phyloP scores from a whole-genome alignment of 2,113 vertebrate genomes.

The Ivindomyrus marchei region DNA sequence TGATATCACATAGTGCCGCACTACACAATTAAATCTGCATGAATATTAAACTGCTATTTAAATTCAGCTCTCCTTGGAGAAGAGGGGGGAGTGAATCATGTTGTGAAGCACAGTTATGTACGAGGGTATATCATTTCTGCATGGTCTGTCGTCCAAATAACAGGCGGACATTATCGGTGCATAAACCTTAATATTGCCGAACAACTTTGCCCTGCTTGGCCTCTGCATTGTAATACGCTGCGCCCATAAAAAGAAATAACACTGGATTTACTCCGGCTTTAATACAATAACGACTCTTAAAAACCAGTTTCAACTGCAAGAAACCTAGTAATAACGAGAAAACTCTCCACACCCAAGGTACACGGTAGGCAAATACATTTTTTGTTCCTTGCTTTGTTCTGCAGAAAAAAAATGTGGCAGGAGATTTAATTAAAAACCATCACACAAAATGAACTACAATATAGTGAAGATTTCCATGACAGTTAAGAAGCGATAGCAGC shows the following conservation, averaged over 20 bases:
- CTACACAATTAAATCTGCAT: not conserved
- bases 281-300: not conserved
- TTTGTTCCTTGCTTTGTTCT: not conserved
- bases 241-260: not conserved
- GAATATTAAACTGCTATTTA: slow-evolving; percentile 3
- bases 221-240: not conserved
- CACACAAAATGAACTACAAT: not conserved
- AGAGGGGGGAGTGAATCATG: not conserved
- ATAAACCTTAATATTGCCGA: not conserved
- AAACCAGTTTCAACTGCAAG: not conserved
- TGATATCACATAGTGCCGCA: not conserved
- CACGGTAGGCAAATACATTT: not conserved
- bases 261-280: not conserved
- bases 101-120: not conserved
- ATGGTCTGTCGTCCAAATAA: not conserved
- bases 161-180: not conserved
- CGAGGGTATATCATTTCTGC: not conserved
- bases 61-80: not conserved
- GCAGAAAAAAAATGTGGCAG: not conserved
- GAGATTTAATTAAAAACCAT: not conserved
- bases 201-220: not conserved
- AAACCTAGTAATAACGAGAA: not conserved
- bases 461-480: not conserved
- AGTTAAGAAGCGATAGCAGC: not conserved
- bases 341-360: not conserved